Evolutionary conservation across 2,888 invertebrate genomes (phyloP).

Genomic region (Euzophera pinguis): DNA sequence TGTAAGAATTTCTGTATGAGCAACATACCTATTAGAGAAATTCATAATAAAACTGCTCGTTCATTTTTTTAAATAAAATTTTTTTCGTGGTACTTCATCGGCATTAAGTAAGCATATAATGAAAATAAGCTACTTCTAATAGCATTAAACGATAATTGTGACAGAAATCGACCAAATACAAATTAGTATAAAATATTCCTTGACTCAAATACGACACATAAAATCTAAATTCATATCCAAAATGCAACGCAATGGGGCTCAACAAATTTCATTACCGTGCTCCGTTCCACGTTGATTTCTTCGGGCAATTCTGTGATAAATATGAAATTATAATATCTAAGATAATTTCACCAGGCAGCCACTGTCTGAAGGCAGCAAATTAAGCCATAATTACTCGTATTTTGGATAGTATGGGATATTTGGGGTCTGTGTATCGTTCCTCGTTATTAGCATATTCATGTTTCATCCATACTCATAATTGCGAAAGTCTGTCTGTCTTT

Average conservation of each 20-base stretch:
- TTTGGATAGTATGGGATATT: slow-evolving; percentile 28
- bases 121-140: too few species aligned
- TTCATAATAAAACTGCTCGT: too few species aligned
- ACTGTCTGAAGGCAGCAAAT: slow-evolving; percentile 43
- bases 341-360: slow-evolving; percentile 41
- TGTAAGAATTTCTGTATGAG: too few species aligned
- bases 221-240: slow-evolving; percentile 10
- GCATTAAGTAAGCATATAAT: too few species aligned
- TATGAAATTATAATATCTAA: slow-evolving; percentile 34
- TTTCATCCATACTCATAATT: too few species aligned
- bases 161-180: background rate
- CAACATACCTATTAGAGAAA: too few species aligned
- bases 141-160: too few species aligned
- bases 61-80: too few species aligned
- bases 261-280: slow-evolving; percentile 21
- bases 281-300: slow-evolving; percentile 30
- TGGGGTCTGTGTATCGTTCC: slow-evolving; percentile 26
- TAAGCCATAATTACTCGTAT: slow-evolving; percentile 46
- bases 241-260: slow-evolving; percentile 9
- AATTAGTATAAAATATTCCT: slow-evolving; percentile 12
- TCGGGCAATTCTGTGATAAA: slow-evolving; percentile 36
- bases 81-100: too few species aligned
- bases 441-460: slow-evolving; percentile 37
- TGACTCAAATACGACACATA: slow-evolving; percentile 9
- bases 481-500: too few species aligned